phyloP scores from a whole-genome alignment of 1,140 invertebrate species.

The Zaprionus ghesquierei region DNA sequence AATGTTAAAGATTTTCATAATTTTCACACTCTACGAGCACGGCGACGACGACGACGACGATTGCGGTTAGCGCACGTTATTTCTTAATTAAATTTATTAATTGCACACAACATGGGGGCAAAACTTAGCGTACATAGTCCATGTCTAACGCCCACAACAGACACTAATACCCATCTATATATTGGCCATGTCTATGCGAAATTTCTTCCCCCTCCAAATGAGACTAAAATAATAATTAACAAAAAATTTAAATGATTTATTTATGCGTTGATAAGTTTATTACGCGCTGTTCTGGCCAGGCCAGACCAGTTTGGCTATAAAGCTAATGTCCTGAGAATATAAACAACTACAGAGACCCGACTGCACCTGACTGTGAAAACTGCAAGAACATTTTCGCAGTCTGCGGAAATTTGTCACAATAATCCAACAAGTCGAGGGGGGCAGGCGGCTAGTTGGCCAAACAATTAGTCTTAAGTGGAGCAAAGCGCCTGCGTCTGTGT shows the following conservation, averaged over 20 bases:
- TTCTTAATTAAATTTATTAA: slow-evolving; percentile 82
- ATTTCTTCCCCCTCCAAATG: slow-evolving; percentile 4
- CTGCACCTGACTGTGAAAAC: slow-evolving; percentile 3
- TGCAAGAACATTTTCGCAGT: background rate
- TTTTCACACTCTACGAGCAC: slow-evolving; percentile 77
- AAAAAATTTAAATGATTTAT: slow-evolving; percentile 66
- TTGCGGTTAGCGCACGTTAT: slow-evolving; percentile 57
- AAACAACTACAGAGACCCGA: background rate
- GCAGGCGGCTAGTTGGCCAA: slow-evolving; percentile 31
- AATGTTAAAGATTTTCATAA: slow-evolving; percentile 74
- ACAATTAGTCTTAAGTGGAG: slow-evolving; percentile 64
- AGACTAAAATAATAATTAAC: slow-evolving; percentile 28
- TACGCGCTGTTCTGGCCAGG: slow-evolving; percentile 13
- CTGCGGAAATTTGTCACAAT: slow-evolving; percentile 42
- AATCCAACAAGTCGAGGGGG: background rate
- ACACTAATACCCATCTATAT: background rate
- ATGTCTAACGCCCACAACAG: slow-evolving; percentile 49
- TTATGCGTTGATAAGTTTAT: slow-evolving; percentile 62
- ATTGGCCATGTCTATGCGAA: background rate
- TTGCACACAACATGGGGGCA: slow-evolving; percentile 69
- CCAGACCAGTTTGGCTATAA: slow-evolving; percentile 1
- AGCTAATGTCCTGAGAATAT: slow-evolving; percentile 23
- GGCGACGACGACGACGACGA: slow-evolving; percentile 35
- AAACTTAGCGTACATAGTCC: slow-evolving; percentile 12
- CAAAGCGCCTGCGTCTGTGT: slow-evolving; percentile 24